These are phyloP conservation scores for Rhyzopertha dominica DNA, from an alignment of 1,140 invertebrate genomes.

Conservation along the genomic window DNA sequence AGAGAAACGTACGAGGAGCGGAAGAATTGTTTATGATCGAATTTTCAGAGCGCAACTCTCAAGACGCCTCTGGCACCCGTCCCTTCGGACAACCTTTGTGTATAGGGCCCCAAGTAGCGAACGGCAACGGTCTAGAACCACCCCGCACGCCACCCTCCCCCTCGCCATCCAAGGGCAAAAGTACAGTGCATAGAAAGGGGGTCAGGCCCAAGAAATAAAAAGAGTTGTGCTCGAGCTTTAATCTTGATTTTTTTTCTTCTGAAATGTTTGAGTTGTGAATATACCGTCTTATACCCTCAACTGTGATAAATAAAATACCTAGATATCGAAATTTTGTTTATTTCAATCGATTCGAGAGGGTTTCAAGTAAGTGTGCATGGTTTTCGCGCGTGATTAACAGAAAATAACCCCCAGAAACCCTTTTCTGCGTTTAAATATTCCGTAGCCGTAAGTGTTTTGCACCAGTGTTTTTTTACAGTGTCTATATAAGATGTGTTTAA, in stretches of 20 bases:
- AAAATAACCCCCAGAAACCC: conserved; percentile 9
- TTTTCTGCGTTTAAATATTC: too few species aligned
- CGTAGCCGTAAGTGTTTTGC: too few species aligned
- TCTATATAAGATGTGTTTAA: conserved; percentile 11
- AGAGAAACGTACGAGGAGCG: too few species aligned
- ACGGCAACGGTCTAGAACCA: conserved; percentile 49
- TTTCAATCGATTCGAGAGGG: not conserved
- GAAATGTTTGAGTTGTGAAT: too few species aligned
- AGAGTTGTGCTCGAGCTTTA: too few species aligned
- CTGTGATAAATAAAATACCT: conserved; percentile 29
- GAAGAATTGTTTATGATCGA: conserved; percentile 16
- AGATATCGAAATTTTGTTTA: conserved; percentile 6
- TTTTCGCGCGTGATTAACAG: conserved; percentile 10
- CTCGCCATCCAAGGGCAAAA: conserved; percentile 37
- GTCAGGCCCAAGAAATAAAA: conserved; percentile 35
- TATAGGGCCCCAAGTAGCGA: conserved; percentile 49
- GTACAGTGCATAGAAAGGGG: conserved; percentile 25
- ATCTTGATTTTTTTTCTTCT: conserved; percentile 15
- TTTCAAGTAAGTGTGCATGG: conserved; percentile 12
- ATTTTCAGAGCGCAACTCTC: conserved; percentile 44
- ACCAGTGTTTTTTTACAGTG: conserved; percentile 13
- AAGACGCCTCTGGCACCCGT: conserved; percentile 59
- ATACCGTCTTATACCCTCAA: too few species aligned
- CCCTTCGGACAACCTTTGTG: conserved; percentile 71
- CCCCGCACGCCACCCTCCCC: conserved; percentile 47